Conservation (phyloP, 53 echinoderm and acorn worm genomes). For the Zoroaster sp. region DNA sequence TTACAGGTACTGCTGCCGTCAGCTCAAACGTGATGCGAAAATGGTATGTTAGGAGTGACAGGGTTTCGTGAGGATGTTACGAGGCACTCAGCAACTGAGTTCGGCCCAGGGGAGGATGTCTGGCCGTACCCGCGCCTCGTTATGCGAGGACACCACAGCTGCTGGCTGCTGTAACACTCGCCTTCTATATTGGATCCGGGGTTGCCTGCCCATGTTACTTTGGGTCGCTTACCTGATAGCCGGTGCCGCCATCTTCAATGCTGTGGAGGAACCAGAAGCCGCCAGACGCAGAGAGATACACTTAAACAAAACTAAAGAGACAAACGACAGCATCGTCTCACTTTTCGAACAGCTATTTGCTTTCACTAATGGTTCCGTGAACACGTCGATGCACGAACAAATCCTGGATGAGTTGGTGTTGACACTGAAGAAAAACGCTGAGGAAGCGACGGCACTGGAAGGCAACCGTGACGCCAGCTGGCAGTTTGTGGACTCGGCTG, state of each 20-base stretch:
- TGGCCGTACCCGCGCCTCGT: not conserved
- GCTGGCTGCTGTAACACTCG: not conserved
- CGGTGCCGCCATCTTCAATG: slow-evolving; percentile 37
- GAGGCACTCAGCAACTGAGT: not conserved
- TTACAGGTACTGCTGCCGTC: no score
- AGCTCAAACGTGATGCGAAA: no score
- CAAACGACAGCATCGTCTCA: not conserved
- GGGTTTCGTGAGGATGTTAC: not conserved
- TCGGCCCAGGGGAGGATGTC: not conserved
- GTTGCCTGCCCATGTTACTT: not conserved
- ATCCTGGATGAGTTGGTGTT: not conserved
- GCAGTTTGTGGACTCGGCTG: slow-evolving; percentile 19
- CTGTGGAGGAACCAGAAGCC: slow-evolving; percentile 25
- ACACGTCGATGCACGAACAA: not conserved
- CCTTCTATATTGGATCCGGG: slow-evolving; percentile 4
- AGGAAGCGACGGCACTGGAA: not conserved
- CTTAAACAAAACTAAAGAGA: not conserved
- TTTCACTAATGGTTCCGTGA: not conserved
- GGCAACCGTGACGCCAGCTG: not conserved
- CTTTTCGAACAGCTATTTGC: slow-evolving; percentile 20
- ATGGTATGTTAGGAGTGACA: no score
- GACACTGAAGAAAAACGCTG: not conserved
- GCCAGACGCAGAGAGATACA: not conserved
- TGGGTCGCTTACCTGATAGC: slow-evolving; percentile 33
- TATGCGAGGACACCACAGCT: not conserved